Evolutionary conservation across 2,113 vertebrate species (phyloP), one percentile per base, ranked within the genome.

Genomic region (Burhinus bistriatus): DNA sequence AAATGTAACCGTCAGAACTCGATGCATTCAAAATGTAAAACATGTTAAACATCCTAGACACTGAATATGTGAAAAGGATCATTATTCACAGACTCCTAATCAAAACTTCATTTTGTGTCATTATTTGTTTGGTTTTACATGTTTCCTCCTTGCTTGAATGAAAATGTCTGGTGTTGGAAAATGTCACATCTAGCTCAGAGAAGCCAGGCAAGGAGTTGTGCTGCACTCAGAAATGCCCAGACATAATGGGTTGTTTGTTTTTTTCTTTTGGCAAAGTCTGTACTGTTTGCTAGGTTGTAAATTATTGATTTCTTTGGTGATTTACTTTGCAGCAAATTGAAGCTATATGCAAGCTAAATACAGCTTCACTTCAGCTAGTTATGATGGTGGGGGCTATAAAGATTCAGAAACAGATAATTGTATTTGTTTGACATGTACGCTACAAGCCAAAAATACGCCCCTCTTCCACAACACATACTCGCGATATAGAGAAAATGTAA

Each of bases 61-160:
- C 47, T 96, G 88, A 91, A 95, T 94, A 96, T 83, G 87, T 93
- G 82, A 85, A 96, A 94, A 95, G 58, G 80, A 92, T 97, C 89
- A 54, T 95, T 94, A 96, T 86, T 96, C 82, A 91, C 54, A 58
- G 51, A 38, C 61, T 95, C 86, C 95, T 97, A 97, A 96, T 97
- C 96, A 96, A 97, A 97, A 59, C 79, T 95, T 95, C 94, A 58
- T 96, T 97, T 95, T 1, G 2, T 89, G 96, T 89, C 95, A 72
- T 96, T 87, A 88, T 97, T 96, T 97, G 92, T 97, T 97, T 85
- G 92, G 77, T 96, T 98, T 97, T 97, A 95, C 93, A 95, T 45
- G 78, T 94, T 54, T 90, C 47, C 71, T 83, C 58, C 70, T 96
- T 97, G 96, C 96, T 94, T 81, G 89, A 95, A 82, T 96, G 90